Conservation (phyloP, 1,140 invertebrate species). For the Araneus ventricosus region DNA sequence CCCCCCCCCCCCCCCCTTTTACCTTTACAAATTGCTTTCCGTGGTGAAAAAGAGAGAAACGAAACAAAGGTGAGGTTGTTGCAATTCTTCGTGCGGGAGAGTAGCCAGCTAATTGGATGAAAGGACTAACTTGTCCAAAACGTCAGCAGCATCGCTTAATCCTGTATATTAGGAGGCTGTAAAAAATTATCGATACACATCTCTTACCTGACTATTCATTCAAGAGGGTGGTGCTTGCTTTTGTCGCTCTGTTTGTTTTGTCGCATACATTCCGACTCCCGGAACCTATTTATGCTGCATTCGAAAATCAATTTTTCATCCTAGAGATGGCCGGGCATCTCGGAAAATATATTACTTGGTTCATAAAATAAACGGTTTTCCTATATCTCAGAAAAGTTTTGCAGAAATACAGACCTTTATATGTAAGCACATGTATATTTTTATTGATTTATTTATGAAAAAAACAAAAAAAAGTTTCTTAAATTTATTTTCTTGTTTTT, state of each 20-base stretch:
- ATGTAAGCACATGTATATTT: too few relatives aligned
- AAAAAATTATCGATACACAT: conserved; percentile 23
- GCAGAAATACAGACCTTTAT: too few relatives aligned
- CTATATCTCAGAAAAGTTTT: too few relatives aligned
- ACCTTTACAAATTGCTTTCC: too few relatives aligned
- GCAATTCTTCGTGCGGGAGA: not conserved
- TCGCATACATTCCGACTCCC: not conserved
- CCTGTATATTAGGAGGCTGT: conserved; percentile 4
- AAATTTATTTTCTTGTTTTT: too few relatives aligned
- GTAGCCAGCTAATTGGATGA: conserved; percentile 60
- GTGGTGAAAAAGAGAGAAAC: not conserved
- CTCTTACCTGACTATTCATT: not conserved
- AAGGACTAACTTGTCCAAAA: conserved; percentile 46
- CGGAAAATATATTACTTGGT: not conserved
- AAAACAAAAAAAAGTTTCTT: too few relatives aligned
- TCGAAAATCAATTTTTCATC: not conserved
- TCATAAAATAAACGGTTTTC: too few relatives aligned
- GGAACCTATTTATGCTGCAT: not conserved
- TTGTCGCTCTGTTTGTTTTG: not conserved
- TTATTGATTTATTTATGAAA: too few relatives aligned
- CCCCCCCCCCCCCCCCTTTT: too few relatives aligned
- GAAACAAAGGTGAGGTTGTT: not conserved
- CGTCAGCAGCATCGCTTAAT: conserved; percentile 54
- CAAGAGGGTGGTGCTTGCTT: conserved; percentile 23
- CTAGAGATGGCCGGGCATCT: not conserved